A percentile compares a stretch with the other conserved stretches of the same genome.
Conservation (phyloP, 2,113 vertebrate genomes). For the Sceloporus tristichus region DNA sequence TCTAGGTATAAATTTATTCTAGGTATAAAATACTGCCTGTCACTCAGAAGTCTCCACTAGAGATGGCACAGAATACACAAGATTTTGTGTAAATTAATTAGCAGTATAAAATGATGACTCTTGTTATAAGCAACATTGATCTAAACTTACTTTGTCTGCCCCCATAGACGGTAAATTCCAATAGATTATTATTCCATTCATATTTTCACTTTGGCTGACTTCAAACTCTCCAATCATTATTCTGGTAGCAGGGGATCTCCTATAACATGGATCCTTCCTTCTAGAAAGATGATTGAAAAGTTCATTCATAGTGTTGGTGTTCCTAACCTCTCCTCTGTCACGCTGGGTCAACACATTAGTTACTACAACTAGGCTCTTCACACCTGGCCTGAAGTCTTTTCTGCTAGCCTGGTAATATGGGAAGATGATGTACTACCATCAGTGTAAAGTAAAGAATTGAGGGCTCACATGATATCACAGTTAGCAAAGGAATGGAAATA, state of each 20-base stretch:
- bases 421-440: neutral
- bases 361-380: neutral
- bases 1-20: too few relatives aligned
- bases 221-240: neutral
- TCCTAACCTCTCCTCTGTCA: neutral
- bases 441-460: neutral
- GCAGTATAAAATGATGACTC: too few relatives aligned
- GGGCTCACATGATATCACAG: neutral
- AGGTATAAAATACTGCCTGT: neutral
- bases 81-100: neutral
- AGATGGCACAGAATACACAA: neutral
- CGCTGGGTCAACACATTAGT: neutral
- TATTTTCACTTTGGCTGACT: neutral
- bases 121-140: neutral
- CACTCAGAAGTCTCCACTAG: neutral
- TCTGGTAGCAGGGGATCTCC: neutral
- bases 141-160: neutral
- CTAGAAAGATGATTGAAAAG: neutral
- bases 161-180: neutral
- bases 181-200: neutral
- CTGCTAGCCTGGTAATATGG: neutral
- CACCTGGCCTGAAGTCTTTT: neutral
- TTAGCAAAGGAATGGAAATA: neutral
- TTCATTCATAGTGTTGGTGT: neutral
- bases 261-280: neutral